Evolutionary conservation across 1,140 invertebrate genomes (phyloP).

Genomic region (Spodoptera frugiperda): DNA sequence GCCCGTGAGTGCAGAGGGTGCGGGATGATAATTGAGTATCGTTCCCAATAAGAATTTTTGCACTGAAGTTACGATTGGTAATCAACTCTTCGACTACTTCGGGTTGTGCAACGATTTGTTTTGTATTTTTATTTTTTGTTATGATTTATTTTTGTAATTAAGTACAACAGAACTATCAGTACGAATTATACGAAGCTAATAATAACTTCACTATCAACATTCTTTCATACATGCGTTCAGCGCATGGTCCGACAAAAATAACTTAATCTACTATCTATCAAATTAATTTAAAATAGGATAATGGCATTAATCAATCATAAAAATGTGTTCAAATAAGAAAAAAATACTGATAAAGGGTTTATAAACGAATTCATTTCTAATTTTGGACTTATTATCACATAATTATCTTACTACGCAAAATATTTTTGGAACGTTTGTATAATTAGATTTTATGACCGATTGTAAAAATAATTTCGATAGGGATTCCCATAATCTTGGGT

Average conservation of each 20-base stretch:
- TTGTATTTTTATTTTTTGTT: no score
- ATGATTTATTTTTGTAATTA: neutral
- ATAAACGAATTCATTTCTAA: neutral
- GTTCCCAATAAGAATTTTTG: neutral
- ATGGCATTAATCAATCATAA: neutral
- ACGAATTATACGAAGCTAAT: no score
- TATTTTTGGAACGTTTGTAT: neutral
- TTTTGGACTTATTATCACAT: neutral
- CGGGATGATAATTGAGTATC: neutral
- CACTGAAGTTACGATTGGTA: neutral
- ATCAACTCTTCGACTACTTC: no score
- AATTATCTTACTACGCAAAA: neutral
- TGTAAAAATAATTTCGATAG: neutral
- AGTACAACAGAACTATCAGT: neutral
- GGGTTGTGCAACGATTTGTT: no score
- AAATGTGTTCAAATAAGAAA: neutral
- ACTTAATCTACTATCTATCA: no score
- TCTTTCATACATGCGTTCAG: no score
- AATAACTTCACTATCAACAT: no score
- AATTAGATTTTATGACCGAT: slow-evolving; percentile 4
- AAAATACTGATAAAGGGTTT: neutral
- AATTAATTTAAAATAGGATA: neutral
- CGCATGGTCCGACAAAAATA: no score
- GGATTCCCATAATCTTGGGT: neutral
- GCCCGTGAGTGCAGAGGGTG: neutral